A percentile compares a stretch with the other conserved stretches of the same genome.
These are phyloP conservation scores for Sebastiscus albofasciatus DNA, from an alignment of 2,797 vertebrate species.

Conservation along the genomic window DNA sequence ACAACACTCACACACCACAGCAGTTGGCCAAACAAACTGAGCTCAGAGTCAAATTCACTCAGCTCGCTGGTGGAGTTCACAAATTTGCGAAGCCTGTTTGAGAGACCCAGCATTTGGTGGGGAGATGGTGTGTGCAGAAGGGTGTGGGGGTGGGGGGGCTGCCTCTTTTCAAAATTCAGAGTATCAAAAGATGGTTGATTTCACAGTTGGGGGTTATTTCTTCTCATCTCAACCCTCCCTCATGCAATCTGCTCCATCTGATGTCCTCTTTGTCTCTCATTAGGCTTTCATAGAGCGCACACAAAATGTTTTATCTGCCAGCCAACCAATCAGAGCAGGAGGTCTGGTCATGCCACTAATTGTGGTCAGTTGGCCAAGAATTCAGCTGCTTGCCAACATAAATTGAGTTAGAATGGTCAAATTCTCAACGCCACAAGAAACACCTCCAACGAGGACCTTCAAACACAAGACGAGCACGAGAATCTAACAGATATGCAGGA, in stretches of 20 bases:
- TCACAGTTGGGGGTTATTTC: conserved; percentile 33
- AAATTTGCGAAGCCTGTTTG: conserved; percentile 37
- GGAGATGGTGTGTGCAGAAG: not conserved
- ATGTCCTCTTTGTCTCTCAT: conserved; percentile 44
- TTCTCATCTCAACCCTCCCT: conserved; percentile 41
- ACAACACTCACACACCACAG: conserved; percentile 52
- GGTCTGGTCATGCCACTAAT: conserved; percentile 52
- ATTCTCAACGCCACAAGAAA: conserved; percentile 13
- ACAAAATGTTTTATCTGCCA: conserved; percentile 47
- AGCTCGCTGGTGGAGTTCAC: conserved; percentile 27
- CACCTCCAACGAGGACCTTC: conserved; percentile 9
- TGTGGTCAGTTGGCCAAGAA: conserved; percentile 51
- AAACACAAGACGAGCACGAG: conserved; percentile 11
- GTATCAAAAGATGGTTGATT: conserved; percentile 59
- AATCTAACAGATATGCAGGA: not conserved
- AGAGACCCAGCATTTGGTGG: conserved; percentile 23
- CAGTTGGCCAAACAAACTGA: conserved; percentile 58
- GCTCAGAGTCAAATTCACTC: conserved; percentile 39
- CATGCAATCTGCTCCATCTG: conserved; percentile 53
- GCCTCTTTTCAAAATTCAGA: conserved; percentile 24
- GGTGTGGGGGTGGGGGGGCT: not conserved
- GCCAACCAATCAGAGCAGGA: conserved; percentile 57
- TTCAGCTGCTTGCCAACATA: conserved; percentile 43
- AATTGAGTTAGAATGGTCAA: conserved; percentile 40
- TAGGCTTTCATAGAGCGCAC: conserved; percentile 37